phyloP scores from a whole-genome alignment of 2,888 invertebrate genomes.

The Scaptomyza reducta region DNA sequence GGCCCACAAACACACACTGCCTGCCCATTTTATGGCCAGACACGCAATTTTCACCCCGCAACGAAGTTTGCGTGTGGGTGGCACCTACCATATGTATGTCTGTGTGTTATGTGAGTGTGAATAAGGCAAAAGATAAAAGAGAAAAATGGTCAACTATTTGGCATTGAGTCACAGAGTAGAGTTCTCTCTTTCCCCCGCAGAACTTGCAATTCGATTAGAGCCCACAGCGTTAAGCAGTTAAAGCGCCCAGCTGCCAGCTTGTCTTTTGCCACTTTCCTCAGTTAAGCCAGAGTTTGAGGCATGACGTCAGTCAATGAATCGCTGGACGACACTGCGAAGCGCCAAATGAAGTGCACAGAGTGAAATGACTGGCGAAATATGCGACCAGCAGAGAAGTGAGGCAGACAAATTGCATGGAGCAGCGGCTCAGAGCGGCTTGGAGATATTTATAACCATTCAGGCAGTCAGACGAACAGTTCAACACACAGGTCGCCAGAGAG shows the following conservation, averaged over 20 bases:
- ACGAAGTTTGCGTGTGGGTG: background rate
- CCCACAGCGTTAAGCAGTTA: constrained; percentile 65
- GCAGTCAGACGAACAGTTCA: background rate
- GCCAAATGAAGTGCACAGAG: constrained; percentile 54
- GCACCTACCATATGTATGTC: background rate
- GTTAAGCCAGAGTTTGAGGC: constrained; percentile 40
- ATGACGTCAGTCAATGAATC: constrained; percentile 56
- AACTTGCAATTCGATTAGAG: constrained; percentile 68
- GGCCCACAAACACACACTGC: constrained; percentile 10
- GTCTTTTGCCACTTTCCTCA: constrained; percentile 16
- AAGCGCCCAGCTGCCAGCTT: constrained; percentile 34
- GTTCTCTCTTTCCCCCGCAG: background rate
- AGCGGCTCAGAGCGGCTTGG: constrained; percentile 29
- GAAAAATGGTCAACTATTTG: constrained; percentile 75
- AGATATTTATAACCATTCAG: constrained; percentile 57
- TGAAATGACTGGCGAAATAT: constrained; percentile 57
- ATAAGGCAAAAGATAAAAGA: constrained; percentile 56
- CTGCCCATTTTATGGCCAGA: constrained; percentile 73
- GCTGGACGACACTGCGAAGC: constrained; percentile 14
- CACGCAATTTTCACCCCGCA: constrained; percentile 70
- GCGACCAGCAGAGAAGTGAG: constrained; percentile 29
- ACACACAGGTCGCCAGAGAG: background rate
- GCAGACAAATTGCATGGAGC: constrained; percentile 62
- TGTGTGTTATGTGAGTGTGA: background rate
- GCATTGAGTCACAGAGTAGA: constrained; percentile 67